These are phyloP conservation scores for Microplitis mediator DNA, from an alignment of 1,140 invertebrate species.

Conservation along the genomic window DNA sequence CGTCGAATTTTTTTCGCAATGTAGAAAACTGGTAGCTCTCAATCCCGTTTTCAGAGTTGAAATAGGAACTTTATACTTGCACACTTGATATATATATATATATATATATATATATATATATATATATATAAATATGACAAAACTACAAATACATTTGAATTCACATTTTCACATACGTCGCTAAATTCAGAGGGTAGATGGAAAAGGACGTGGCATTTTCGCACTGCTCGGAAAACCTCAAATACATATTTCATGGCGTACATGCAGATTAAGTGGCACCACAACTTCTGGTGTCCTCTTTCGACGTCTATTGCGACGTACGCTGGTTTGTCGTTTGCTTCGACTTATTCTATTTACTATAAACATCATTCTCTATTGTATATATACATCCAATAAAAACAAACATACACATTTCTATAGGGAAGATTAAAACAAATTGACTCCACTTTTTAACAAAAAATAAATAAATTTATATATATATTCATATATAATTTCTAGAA, in stretches of 20 bases:
- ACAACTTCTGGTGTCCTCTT: not conserved
- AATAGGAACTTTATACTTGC: no score
- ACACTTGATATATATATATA: not conserved
- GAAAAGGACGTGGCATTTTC: not conserved
- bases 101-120: not conserved
- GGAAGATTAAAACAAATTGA: no score
- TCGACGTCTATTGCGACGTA: not conserved
- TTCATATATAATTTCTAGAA: no score
- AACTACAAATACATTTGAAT: no score
- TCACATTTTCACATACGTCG: not conserved
- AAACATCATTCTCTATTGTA: not conserved
- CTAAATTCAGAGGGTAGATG: not conserved
- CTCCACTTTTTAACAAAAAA: no score
- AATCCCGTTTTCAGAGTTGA: no score
- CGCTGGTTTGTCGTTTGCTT: not conserved
- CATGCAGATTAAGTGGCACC: conserved; percentile 14
- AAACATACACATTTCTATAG: not conserved
- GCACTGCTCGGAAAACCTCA: conserved; percentile 1
- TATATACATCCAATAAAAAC: not conserved
- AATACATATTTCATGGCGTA: conserved; percentile 11
- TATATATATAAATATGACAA: not conserved
- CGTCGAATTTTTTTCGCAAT: no score
- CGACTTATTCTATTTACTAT: no score
- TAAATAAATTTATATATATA: no score
- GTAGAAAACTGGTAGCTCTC: no score